Evolutionary conservation across 2,888 invertebrate species (phyloP).

Genomic region (Sisyra nigra): DNA sequence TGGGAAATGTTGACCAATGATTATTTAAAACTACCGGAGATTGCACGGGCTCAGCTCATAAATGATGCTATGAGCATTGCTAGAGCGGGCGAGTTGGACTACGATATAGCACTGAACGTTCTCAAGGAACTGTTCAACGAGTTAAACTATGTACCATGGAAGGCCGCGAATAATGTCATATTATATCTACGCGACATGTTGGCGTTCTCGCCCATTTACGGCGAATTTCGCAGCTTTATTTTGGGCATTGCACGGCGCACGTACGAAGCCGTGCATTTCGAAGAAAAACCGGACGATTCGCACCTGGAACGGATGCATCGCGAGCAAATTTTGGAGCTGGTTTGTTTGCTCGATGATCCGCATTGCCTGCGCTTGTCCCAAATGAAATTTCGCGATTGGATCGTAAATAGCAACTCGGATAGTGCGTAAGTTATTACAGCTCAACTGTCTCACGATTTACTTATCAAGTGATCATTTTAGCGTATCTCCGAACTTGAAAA

Average conservation of each 20-base stretch:
- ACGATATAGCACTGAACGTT: conserved; percentile 37
- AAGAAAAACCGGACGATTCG: conserved; percentile 27
- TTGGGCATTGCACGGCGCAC: conserved; percentile 28
- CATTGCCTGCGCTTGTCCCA: conserved; percentile 32
- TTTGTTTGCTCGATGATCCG: conserved; percentile 35
- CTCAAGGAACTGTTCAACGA: conserved; percentile 32
- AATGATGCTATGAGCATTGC: conserved; percentile 48
- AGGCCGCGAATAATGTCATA: conserved; percentile 37
- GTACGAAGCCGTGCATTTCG: conserved; percentile 33
- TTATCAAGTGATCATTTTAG: conserved; percentile 21
- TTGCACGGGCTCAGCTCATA: conserved; percentile 50
- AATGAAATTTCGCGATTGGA: conserved; percentile 32
- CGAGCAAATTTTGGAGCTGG: conserved; percentile 36
- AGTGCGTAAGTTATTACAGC: no score
- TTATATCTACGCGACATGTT: conserved; percentile 39
- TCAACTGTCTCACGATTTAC: no score
- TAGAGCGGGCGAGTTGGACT: conserved; percentile 35
- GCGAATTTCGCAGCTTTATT: conserved; percentile 35
- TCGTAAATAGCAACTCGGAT: conserved; percentile 19
- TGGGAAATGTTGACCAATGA: conserved; percentile 38
- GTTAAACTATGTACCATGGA: conserved; percentile 41
- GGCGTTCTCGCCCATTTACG: conserved; percentile 38
- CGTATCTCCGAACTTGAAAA: conserved; percentile 42
- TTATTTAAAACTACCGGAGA: conserved; percentile 35
- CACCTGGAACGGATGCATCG: conserved; percentile 37